Base-by-base conservation (phyloP, 2,888 invertebrate genomes). In the Mechanitis messenoides region DNA sequence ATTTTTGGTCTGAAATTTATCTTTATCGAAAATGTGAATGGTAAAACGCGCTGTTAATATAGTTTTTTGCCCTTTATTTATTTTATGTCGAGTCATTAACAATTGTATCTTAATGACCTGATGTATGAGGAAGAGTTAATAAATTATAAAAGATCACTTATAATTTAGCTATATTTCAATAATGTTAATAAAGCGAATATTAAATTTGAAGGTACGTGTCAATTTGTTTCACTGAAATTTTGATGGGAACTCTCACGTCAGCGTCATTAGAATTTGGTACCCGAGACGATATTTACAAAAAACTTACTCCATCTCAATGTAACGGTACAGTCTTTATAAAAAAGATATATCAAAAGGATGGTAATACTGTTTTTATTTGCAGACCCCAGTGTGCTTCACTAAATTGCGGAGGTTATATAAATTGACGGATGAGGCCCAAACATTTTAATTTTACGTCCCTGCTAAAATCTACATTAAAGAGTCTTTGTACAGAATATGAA, bases 231-330 rank as follows among this genome's bases (percentile, higher is more conserved):
- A 31, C 31, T 50, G 31, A 65, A 84, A 76, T 83, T 84, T 83
- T 83, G 83, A 84, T 83, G 83, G 81, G 82, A 78, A 71, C 75
- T 73, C 74, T 74, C 74, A 73, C 74, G 72, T 77, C 74, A 73
- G 79, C 77, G 80, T 84, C 81, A 79, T 84, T 83, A 82, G 81
- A 81, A 84, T 81, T 80, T 76, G 79, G 61, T 64, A 64, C 62
- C 61, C 62, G 47, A 31, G 58, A 54, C 77, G 74, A 74, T 78
- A 76, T 80, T 77, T 77, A 45, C 58, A 58, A 55, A 20, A 20
- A 56, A 59, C 59, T 63, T 61, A 60, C 63, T 53, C 50, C 55
- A 47, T 47, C 31, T 47, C 58, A 57, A 55, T 45, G 33, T 31
- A 11, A 55, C 42, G 53, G 35, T 54, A 58, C 46, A 20, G 33